Base-by-base conservation (phyloP, 1,140 invertebrate genomes). In the Drosophila lowei region DNA sequence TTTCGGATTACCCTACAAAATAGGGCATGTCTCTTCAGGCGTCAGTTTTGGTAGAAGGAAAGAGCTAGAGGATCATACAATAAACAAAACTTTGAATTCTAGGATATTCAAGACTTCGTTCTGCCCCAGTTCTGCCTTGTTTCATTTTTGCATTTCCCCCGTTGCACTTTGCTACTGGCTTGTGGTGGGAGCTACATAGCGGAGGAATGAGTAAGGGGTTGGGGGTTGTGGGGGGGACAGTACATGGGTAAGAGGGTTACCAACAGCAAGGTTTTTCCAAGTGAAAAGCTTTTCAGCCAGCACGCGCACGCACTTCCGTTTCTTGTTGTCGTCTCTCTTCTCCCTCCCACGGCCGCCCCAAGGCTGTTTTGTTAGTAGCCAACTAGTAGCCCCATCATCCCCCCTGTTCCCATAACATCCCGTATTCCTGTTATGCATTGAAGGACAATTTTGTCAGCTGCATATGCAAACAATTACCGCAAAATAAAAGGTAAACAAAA, bases 401-500 rank as follows among this genome's bases (percentile, higher is more conserved):
- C 18, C 18, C 18, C 18, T n/a, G n/a, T 43, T 42, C n/a, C 2
- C 23, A 23, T 28, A 34, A 41, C 28, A 18, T 6, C 38, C 54
- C 54, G 60, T 80, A 68, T 80, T 77, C 57, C 56, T 77, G 56
- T 86, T 80, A 74, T 68, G 72, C 77, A 72, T 68, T 64, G 67
- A 57, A 55, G 72, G 77, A 86, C 81, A 86, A 81, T 86, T 86
- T 81, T 67, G 61, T 41, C 73, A 76, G 77, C 81, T 86, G 77
- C 83, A 86, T 81, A 84, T 86, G 74, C 83, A 86, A 86, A 79
- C 81, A 86, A 86, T 86, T 86, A 81, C 74, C 81, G 65, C 81
- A 78, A 78, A 86, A 88, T 86, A 86, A 86, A 80, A 86, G 81
- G 81, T 77, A 86, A 86, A 86, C 81, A 86, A 86, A 86, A 85